Evolutionary conservation across 1,140 invertebrate genomes (phyloP), one percentile per base, ranked within the genome.

Genomic region (Anastrepha obliqua): DNA sequence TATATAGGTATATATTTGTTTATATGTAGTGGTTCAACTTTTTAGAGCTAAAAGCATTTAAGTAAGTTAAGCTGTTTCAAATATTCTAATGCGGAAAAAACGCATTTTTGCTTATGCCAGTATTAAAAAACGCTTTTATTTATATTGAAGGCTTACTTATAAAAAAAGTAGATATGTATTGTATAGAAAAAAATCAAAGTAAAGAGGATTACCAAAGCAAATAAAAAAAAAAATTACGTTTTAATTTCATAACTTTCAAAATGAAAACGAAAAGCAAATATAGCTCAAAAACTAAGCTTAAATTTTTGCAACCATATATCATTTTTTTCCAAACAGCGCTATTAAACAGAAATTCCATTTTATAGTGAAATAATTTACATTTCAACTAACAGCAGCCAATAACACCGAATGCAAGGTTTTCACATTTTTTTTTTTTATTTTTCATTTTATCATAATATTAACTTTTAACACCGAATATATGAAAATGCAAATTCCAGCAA

Each of bases 381-480:
- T 81, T 55, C 9, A 55, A 51, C 74, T 81, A 81, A 20, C 7
- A 42, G 44, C 67, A 81, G 74, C 74, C 74, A 81, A 81, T 81
- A 74, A 81, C 47, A 55, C 20, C 9, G 5, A 51, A 55, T 81
- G 44, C 44, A 81, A n/a, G 20, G 20, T 55, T 55, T 81, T 55
- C 0, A 4, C 9, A 55, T 55, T 20, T 55, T 81, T 55, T 81
- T 81, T 78, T 78, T 67, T 70, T 44, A 29, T 70, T 13, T 29
- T 20, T 17, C 17, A 5, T 6, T 20, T 42, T 70, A 29, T 70
- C 29, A 29, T 29, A 29, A 20, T 55, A 55, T 13, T 55, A 55
- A 81, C 74, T 81, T 81, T 55, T 11, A 81, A 81, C 74, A 81
- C 74, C 74, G 74, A 81, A 81, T 74, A 74, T 74, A 74, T 47